Base-by-base conservation (phyloP, 2,113 vertebrate genomes). In the Lepidothrix coronata region DNA sequence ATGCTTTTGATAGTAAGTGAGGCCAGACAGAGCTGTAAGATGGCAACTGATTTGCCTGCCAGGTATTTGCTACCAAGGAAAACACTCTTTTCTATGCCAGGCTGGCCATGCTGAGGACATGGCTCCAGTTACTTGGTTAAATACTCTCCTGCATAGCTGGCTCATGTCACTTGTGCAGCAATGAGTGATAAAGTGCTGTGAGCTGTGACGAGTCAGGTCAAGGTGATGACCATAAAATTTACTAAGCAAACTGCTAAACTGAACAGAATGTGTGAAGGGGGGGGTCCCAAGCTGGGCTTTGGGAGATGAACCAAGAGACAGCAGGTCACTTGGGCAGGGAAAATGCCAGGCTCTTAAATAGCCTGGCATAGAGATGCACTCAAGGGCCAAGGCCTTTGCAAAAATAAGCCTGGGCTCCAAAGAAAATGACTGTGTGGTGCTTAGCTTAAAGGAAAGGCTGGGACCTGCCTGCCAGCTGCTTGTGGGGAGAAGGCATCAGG, bases 361-460 rank as follows among this genome's bases (percentile, higher is more conserved):
- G 24, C 8, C 74, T 51, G 52, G 48, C 12, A 51, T 27, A 28
- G 39, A 71, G 86, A 81, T 55, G 18, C 0, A 0, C 7, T 73
- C 18, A 5, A 10, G 18, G 76, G 72, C 46, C 18, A 71, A 68
- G 37, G 61, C 19, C n/a, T 88, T 33, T 87, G 61, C 2, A 41
- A 91, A 95, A 97, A 93, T 46, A 84, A 81, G 27, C 41, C 52
- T 37, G 49, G 33, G 84, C 39, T 91, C 86, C 89, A 91, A 89
- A 71, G 68, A 10, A 91, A 88, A 84, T 3, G 65, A 19, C 28
- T 58, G 23, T 0, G 2, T 48, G 77, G 66, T 35, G 2, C 44
- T 6, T 33, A 0, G 14, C 46, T 52, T 37, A n/a, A 33, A 25
- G 48, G 44, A 24, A 22, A n/a, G 67, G 80, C 77, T 57, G 37